Evolutionary conservation across 2,113 vertebrate genomes (phyloP), one percentile per base, ranked within the genome.

Genomic region (Narcine bancroftii): DNA sequence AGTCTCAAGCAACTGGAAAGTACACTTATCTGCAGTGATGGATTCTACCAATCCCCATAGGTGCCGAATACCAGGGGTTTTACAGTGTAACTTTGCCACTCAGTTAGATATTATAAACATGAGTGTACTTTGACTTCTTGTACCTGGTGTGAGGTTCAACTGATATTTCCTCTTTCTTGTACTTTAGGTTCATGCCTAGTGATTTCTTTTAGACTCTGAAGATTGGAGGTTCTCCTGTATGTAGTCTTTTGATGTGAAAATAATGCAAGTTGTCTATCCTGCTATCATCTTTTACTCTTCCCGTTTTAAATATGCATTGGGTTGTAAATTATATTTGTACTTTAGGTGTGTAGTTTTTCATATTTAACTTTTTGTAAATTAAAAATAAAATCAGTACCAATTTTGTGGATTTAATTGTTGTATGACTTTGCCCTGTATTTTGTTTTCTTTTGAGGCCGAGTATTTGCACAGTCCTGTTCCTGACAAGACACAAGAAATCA

Each of bases 261-360:
- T 9, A 65, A 60, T 91, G 33, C 33, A 69, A 91, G 71, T 45
- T 87, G 17, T 13, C 63, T 91, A 6, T 47, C 65, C 39, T 69
- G 36, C 2, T 66, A 21, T n/a, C 33, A n/a, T 89, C 33, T 69
- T 91, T 91, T 91, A 69, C 63, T 69, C 39, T 45, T 21, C 1
- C 42, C 45, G 47, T 89, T 66, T n/a, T 42, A 29, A n/a, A 1
- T 69, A 91, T 29, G 3, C 33, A 91, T 65, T 89, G 3, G 36
- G 66, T 91, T 91, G 63, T 91, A 69, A 91, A 91, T 91, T 91
- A 33, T 91, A n/a, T 91, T n/a, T 29, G 33, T 91, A 69, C 47
- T 91, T 24, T 33, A 71, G 89, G 26, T 45, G 5, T 91, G 63
- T 36, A 29, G 45, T 66, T 91, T 91, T 3, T 65, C 65, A 47